Evolutionary conservation across 2,113 vertebrate species (phyloP).

Genomic region (Guaruba guarouba): DNA sequence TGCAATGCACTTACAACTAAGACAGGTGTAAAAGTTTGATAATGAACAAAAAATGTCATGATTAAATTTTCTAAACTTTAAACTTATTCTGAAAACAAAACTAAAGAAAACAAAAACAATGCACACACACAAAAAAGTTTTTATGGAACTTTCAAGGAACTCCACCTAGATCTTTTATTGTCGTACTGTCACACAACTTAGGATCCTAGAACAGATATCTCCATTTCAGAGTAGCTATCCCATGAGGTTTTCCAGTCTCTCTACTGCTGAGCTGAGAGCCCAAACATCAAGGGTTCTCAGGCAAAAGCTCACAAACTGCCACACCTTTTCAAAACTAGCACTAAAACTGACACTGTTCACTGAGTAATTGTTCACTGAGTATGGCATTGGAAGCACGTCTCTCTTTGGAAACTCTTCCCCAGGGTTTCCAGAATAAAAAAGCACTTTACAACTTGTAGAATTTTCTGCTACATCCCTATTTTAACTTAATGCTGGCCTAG

Average conservation of each 20-base stretch:
- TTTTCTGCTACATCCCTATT: neutral
- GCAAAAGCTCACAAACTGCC: neutral
- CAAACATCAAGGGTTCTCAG: neutral
- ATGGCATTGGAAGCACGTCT: neutral
- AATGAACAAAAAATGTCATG: neutral
- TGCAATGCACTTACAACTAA: neutral
- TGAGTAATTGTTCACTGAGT: neutral
- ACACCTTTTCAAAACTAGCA: neutral
- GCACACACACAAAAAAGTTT: neutral
- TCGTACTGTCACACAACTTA: neutral
- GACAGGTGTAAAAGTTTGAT: neutral
- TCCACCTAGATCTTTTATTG: neutral
- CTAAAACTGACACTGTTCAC: neutral
- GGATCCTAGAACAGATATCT: neutral
- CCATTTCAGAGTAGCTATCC: neutral
- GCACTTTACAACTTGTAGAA: neutral
- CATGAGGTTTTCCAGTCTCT: neutral
- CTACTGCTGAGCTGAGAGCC: neutral
- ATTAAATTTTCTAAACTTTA: neutral
- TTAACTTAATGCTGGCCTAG: neutral
- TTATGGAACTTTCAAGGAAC: neutral
- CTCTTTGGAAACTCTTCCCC: neutral
- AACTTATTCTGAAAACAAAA: neutral
- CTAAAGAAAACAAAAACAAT: neutral
- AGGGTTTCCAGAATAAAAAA: neutral